phyloP scores from a whole-genome alignment of 2,888 invertebrate genomes.

The Metopia argyrocephala region DNA sequence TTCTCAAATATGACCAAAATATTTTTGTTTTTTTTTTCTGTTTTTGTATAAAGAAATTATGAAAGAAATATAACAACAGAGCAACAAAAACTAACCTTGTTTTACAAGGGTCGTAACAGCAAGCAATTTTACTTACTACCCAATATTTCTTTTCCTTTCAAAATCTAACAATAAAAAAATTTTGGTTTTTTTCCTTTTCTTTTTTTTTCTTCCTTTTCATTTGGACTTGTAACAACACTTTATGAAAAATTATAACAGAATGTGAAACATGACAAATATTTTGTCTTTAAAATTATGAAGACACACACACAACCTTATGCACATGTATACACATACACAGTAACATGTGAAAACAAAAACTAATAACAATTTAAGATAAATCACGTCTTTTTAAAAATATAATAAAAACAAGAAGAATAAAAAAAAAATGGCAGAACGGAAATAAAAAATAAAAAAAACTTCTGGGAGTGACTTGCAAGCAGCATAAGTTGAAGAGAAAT shows the following conservation, averaged over 20 bases:
- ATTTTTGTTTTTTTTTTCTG: too few relatives aligned
- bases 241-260: conserved; percentile 52
- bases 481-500: neutral
- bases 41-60: too few relatives aligned
- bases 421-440: neutral
- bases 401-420: conserved; percentile 34
- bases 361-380: conserved; percentile 64
- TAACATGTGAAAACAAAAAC: conserved; percentile 39
- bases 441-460: conserved; percentile 16
- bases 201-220: neutral
- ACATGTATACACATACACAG: conserved; percentile 2
- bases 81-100: neutral
- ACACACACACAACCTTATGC: neutral
- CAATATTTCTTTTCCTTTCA: neutral
- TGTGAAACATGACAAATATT: conserved; percentile 63
- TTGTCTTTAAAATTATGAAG: conserved; percentile 38
- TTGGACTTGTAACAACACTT: conserved; percentile 25
- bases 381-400: conserved; percentile 59
- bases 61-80: neutral
- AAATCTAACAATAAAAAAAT: neutral
- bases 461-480: neutral
- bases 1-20: conserved; percentile 4
- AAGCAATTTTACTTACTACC: neutral
- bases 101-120: neutral
- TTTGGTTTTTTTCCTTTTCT: neutral